Percentiles rank a stretch among this genome's conserved stretches.
These are phyloP conservation scores for Eudemis profundana DNA, from an alignment of 2,888 invertebrate genomes.

Conservation along the genomic window DNA sequence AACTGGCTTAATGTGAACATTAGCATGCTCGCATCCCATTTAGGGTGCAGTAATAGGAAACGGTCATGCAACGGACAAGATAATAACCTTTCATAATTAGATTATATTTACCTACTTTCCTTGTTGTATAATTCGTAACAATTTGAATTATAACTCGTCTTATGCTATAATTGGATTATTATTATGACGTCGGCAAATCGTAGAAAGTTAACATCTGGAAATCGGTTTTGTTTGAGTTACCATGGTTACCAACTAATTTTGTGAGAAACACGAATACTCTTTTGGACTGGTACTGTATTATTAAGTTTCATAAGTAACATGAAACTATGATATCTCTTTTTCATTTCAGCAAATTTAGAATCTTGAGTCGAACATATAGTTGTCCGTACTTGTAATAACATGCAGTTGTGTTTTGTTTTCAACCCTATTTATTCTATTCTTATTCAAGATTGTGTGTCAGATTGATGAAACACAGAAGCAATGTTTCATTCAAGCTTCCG, in stretches of 20 bases:
- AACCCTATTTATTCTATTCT: no score
- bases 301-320: no score
- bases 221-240: not conserved
- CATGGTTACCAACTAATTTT: no score
- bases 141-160: constrained; percentile 28
- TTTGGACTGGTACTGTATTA: no score
- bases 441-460: no score
- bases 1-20: not conserved
- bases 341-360: no score
- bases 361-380: no score
- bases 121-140: constrained; percentile 40
- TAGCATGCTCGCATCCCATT: constrained; percentile 1
- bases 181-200: constrained; percentile 31
- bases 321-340: no score
- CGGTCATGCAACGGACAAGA: constrained; percentile 27
- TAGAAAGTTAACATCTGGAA: constrained; percentile 39
- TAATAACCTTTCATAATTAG: constrained; percentile 28
- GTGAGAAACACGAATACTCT: no score
- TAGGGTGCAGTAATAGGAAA: constrained; percentile 20
- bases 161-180: constrained; percentile 40
- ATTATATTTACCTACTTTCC: constrained; percentile 40
- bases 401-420: no score
- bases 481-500: not conserved
- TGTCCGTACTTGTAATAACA: no score
- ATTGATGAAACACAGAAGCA: not conserved